Base-by-base conservation (phyloP, 1,140 invertebrate species). In the Eufriesea mexicana region DNA sequence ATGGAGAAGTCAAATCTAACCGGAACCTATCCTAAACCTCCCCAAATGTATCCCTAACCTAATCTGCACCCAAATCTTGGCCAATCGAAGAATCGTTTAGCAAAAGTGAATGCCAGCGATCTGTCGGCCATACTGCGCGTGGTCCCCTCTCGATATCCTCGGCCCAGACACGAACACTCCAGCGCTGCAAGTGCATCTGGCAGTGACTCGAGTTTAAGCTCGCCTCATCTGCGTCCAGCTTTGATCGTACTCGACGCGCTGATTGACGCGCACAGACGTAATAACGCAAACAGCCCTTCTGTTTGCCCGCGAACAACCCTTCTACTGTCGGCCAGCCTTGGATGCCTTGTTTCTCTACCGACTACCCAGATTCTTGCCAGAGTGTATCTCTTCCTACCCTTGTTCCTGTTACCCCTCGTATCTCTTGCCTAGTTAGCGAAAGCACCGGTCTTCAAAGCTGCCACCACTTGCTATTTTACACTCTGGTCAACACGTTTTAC, bases 191-290 rank as follows among this genome's bases (percentile, higher is more conserved):
- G 75, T 85, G 81, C 84, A 79, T 75, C 81, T 83, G 73, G 84
- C 51, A 47, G 47, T 79, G 81, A 75, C 79, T 84, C 79, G 83
- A 67, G 51, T 76, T 84, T 76, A 75, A 66, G 64, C 84, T 77
- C 35, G 70, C 47, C 64, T 68, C 62, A 77, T 76, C 84, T 67
- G 8, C 66, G 79, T 57, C 79, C 66, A 45, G 73, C 67, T 77
- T 62, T 68, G 59, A 85, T 83, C 80, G 59, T 77, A 70, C 84
- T 85, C 84, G 74, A 77, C 67, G n/a, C 28, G 12, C 67, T 85
- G 84, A 85, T 83, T 85, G 84, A 85, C 84, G 84, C 80, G 62
- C 68, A 74, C 67, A 71, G 68, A 79, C 80, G 73, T 74, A 78
- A 85, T 85, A 82, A 85, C 67, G 68, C 61, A 55, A 79, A 78